Percentiles rank a stretch among this genome's conserved stretches.
These are phyloP conservation scores for Paedocypris micromegethes DNA, from an alignment of 2,797 vertebrate genomes.

Conservation along the genomic window DNA sequence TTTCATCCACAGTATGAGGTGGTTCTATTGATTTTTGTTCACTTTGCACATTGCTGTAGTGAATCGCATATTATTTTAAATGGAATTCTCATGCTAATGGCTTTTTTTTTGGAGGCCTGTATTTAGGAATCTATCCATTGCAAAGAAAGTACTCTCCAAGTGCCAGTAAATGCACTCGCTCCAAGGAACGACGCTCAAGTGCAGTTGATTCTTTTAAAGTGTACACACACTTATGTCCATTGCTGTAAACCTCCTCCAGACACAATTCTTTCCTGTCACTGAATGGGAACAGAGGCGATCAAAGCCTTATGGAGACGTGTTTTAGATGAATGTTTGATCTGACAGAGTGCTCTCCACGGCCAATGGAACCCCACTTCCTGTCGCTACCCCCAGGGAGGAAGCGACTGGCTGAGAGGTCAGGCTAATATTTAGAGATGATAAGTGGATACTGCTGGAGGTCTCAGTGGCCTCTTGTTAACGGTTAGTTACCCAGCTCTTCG, in stretches of 20 bases:
- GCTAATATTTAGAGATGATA: constrained; percentile 49
- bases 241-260: constrained; percentile 31
- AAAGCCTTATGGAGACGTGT: constrained; percentile 18
- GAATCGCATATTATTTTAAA: no score
- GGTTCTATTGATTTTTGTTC: no score
- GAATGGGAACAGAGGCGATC: constrained; percentile 30
- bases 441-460: constrained; percentile 42
- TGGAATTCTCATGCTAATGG: no score
- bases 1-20: no score
- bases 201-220: constrained; percentile 26
- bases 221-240: constrained; percentile 6
- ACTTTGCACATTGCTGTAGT: no score
- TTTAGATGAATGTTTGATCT: constrained; percentile 38
- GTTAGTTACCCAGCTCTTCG: constrained; percentile 21
- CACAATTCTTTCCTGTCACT: constrained; percentile 29
- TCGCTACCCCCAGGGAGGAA: constrained; percentile 29
- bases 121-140: neutral
- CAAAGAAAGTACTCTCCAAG: constrained; percentile 17
- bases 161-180: constrained; percentile 13
- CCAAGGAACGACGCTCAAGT: constrained; percentile 11
- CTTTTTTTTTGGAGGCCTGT: no score
- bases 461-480: constrained; percentile 36
- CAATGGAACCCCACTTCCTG: constrained; percentile 32
- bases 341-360: constrained; percentile 36
- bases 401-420: constrained; percentile 40